phyloP scores from a whole-genome alignment of 2,888 invertebrate genomes.

The Lasioglossum villosulum region DNA sequence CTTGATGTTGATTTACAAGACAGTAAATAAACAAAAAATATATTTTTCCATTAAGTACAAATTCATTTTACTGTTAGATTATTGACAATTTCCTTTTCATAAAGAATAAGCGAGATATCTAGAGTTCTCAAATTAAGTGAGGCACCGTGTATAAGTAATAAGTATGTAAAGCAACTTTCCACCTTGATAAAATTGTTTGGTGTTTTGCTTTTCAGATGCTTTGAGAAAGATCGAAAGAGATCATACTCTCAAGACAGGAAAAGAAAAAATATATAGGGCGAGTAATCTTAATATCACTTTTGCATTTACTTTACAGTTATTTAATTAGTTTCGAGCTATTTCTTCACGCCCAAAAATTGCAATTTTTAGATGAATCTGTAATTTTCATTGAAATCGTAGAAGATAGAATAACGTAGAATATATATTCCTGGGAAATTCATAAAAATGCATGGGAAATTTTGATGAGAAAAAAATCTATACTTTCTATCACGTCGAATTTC shows the following conservation, averaged over 20 bases:
- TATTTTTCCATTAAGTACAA: neutral
- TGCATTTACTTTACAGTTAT: neutral
- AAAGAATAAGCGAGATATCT: neutral
- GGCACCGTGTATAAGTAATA: neutral
- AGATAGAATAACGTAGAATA: slow-evolving; percentile 3
- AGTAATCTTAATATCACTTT: neutral
- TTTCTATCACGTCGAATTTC: neutral
- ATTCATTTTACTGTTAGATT: neutral
- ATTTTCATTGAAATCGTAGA: neutral
- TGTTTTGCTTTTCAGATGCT: neutral
- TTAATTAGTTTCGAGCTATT: neutral
- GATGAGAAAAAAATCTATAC: neutral
- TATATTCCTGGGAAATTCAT: neutral
- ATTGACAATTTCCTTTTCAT: neutral
- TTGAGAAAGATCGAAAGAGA: neutral
- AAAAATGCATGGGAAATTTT: slow-evolving; percentile 2
- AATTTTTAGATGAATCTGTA: neutral
- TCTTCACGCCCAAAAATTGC: neutral
- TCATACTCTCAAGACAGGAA: neutral
- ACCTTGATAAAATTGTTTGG: neutral
- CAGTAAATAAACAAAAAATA: neutral
- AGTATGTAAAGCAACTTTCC: neutral
- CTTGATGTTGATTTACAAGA: neutral
- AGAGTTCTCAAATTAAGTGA: neutral
- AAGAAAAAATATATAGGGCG: neutral